These are phyloP conservation scores for Noctua janthina DNA, from an alignment of 2,888 invertebrate species.

Conservation along the genomic window DNA sequence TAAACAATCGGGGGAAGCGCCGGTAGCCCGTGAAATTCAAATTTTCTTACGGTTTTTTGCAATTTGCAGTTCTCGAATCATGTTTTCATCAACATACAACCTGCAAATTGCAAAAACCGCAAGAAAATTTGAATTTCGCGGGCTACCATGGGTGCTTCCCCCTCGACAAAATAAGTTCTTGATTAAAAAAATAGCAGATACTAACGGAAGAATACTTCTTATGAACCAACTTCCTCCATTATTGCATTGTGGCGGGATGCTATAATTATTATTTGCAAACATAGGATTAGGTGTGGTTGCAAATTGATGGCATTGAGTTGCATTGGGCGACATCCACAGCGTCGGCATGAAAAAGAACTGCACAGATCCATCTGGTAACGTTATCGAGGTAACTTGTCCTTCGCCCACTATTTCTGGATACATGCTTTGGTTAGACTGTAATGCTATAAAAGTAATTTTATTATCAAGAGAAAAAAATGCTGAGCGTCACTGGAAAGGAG, in stretches of 20 bases:
- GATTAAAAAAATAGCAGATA: constrained; percentile 36
- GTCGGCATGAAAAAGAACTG: constrained; percentile 82
- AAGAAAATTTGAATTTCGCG: too few species aligned
- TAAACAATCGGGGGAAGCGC: not conserved
- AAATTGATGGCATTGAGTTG: constrained; percentile 44
- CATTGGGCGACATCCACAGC: constrained; percentile 62
- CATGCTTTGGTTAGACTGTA: constrained; percentile 31
- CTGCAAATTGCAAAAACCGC: too few species aligned
- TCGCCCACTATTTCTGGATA: constrained; percentile 81
- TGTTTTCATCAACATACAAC: too few species aligned
- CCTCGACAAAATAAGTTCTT: not conserved
- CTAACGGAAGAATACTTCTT: constrained; percentile 80
- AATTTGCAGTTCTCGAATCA: too few species aligned
- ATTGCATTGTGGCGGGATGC: constrained; percentile 54
- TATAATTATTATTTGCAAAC: constrained; percentile 52
- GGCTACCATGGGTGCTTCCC: too few species aligned
- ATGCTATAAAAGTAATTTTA: constrained; percentile 47
- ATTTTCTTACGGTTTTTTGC: too few species aligned
- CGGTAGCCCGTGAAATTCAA: too few species aligned
- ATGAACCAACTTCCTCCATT: constrained; percentile 79
- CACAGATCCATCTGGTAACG: constrained; percentile 80
- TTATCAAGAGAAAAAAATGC: not conserved
- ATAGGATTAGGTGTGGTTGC: constrained; percentile 47
- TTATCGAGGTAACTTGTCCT: constrained; percentile 80
- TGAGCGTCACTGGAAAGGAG: not conserved